A percentile compares a stretch with the other conserved stretches of the same genome.
Conservation (phyloP, 2,113 vertebrate genomes). For the Chloroceryle aenea region DNA sequence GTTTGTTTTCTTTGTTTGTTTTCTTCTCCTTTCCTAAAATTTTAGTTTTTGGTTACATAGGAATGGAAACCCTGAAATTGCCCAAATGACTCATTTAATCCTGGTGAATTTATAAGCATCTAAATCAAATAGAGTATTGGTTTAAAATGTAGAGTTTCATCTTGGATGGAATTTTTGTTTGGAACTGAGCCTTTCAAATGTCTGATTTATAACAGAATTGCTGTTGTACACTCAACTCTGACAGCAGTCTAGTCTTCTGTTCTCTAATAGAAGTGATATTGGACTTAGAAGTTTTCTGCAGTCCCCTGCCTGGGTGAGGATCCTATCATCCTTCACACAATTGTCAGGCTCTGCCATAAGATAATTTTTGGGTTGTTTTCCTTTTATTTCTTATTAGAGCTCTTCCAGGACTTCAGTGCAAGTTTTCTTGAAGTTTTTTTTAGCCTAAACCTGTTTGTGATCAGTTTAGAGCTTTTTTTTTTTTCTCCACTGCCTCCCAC, state of each 20-base stretch:
- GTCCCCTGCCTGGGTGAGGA: background rate
- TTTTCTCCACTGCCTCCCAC: background rate
- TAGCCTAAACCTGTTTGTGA: background rate
- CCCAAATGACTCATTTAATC: background rate
- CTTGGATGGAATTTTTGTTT: constrained; percentile 21
- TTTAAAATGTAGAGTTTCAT: constrained; percentile 3
- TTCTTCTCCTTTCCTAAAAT: background rate
- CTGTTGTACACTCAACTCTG: background rate
- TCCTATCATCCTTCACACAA: background rate
- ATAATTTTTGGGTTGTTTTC: background rate
- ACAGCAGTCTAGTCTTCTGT: background rate
- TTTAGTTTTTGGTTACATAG: background rate
- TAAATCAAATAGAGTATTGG: constrained; percentile 5
- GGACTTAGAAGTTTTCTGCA: background rate
- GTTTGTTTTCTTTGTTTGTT: background rate
- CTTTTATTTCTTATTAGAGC: background rate
- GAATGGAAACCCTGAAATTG: constrained; percentile 21
- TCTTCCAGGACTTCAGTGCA: background rate
- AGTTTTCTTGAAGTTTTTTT: background rate
- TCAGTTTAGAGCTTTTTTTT: background rate
- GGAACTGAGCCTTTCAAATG: background rate
- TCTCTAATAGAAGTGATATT: background rate
- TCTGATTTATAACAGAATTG: background rate
- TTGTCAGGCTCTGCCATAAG: background rate
- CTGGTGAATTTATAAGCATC: background rate